Percentiles rank a stretch among this genome's conserved stretches.
phyloP scores from a whole-genome alignment of 2,888 invertebrate genomes.

The Cryptophagus acutangulus region DNA sequence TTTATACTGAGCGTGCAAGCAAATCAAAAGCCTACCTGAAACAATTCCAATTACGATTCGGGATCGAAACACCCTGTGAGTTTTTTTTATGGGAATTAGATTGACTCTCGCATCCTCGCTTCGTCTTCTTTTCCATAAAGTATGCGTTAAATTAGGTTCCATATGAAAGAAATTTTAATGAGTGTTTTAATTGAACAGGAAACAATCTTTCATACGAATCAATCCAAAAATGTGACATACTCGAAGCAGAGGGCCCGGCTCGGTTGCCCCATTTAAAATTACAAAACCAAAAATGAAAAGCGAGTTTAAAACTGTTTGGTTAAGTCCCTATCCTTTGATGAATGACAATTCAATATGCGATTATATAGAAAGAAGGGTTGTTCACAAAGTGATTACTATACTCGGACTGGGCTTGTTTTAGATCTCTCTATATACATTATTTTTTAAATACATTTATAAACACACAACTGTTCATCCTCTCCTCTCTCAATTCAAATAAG shows the following conservation, averaged over 20 bases:
- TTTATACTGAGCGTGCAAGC: too few relatives aligned
- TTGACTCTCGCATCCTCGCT: too few relatives aligned
- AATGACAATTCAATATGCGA: slow-evolving; percentile 45
- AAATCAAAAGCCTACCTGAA: background rate
- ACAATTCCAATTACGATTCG: background rate
- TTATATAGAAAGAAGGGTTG: slow-evolving; percentile 40
- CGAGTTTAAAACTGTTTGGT: slow-evolving; percentile 42
- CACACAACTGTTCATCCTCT: slow-evolving; percentile 19
- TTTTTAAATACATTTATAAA: background rate
- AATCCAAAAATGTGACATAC: too few relatives aligned
- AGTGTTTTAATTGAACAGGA: too few relatives aligned
- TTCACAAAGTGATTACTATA: slow-evolving; percentile 31
- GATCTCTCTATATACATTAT: background rate
- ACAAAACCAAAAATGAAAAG: slow-evolving; percentile 34
- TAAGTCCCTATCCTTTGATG: slow-evolving; percentile 34
- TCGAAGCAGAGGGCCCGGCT: slow-evolving; percentile 13
- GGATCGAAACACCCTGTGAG: slow-evolving; percentile 7
- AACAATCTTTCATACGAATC: too few relatives aligned
- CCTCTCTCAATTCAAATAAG: too few relatives aligned
- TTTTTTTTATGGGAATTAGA: slow-evolving; percentile 37
- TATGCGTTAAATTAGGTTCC: slow-evolving; percentile 44
- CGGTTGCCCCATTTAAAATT: slow-evolving; percentile 18
- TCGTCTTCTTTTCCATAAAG: too few relatives aligned
- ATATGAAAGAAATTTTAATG: slow-evolving; percentile 46
- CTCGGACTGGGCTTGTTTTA: slow-evolving; percentile 3